Evolutionary conservation across 2,888 invertebrate species (phyloP).

Genomic region (Tachina grossa): DNA sequence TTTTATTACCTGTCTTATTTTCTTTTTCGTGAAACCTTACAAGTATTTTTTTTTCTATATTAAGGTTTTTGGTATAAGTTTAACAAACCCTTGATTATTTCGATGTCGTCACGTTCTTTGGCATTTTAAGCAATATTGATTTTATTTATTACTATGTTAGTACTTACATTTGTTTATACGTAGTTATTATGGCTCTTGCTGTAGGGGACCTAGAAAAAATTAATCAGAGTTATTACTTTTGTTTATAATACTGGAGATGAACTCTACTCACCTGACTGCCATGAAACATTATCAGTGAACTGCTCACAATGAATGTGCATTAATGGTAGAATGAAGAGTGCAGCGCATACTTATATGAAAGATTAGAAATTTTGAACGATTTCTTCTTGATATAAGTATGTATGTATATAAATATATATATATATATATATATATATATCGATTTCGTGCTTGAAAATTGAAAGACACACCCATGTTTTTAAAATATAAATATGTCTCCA

Average conservation of each 20-base stretch:
- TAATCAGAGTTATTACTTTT: slow-evolving; percentile 1
- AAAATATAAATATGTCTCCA: too few species aligned
- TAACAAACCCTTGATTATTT: slow-evolving; percentile 57
- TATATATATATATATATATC: too few species aligned
- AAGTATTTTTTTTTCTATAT: slow-evolving; percentile 18
- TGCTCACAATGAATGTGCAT: too few species aligned
- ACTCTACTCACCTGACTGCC: too few species aligned
- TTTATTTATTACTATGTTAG: slow-evolving; percentile 44
- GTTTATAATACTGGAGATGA: not conserved
- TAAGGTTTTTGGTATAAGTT: slow-evolving; percentile 39
- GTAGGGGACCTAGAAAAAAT: slow-evolving; percentile 25
- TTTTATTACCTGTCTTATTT: slow-evolving; percentile 41
- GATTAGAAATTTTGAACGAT: too few species aligned
- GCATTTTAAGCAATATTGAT: slow-evolving; percentile 46
- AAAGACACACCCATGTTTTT: too few species aligned
- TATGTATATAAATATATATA: too few species aligned
- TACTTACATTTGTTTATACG: not conserved
- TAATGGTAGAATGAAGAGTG: too few species aligned
- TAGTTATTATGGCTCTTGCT: slow-evolving; percentile 2
- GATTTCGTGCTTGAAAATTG: too few species aligned
- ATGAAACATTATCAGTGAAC: too few species aligned
- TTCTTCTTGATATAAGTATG: too few species aligned
- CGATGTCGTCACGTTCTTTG: slow-evolving; percentile 39
- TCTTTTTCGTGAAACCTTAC: slow-evolving; percentile 46
- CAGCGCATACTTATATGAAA: too few species aligned